These are phyloP conservation scores for Dasysyrphus tricinctus DNA, from an alignment of 2,888 invertebrate species.

Conservation along the genomic window DNA sequence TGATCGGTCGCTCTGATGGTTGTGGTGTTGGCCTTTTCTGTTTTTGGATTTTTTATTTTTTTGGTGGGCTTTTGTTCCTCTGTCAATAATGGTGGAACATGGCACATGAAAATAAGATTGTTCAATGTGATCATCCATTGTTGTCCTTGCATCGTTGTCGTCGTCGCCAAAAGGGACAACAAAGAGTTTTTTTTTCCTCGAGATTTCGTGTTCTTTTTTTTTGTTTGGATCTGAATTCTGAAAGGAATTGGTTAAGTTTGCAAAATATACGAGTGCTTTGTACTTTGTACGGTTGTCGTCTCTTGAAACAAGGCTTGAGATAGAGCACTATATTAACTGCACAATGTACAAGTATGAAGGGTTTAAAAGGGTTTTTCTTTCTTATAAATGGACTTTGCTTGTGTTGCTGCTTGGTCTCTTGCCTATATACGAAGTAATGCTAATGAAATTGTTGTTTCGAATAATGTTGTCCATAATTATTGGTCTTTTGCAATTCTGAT, in stretches of 20 bases:
- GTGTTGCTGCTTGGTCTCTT: slow-evolving; percentile 12
- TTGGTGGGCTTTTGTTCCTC: slow-evolving; percentile 32
- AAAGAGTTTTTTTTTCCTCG: slow-evolving; percentile 46
- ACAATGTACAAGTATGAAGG: background rate
- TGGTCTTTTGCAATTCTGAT: background rate
- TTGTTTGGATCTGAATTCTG: background rate
- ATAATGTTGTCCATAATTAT: slow-evolving; percentile 45
- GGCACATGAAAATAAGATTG: slow-evolving; percentile 74
- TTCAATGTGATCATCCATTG: slow-evolving; percentile 74
- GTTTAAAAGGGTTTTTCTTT: background rate
- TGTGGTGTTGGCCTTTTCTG: slow-evolving; percentile 63
- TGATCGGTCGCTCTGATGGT: slow-evolving; percentile 35
- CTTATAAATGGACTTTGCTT: slow-evolving; percentile 1
- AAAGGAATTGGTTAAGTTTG: slow-evolving; percentile 18
- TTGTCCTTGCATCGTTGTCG: slow-evolving; percentile 32
- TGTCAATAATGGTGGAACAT: slow-evolving; percentile 69
- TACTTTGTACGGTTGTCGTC: slow-evolving; percentile 75
- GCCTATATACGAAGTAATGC: slow-evolving; percentile 25
- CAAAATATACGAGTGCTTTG: slow-evolving; percentile 61
- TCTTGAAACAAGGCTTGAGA: slow-evolving; percentile 47
- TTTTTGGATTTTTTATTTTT: slow-evolving; percentile 18
- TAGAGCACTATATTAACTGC: slow-evolving; percentile 69
- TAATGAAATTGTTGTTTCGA: slow-evolving; percentile 66
- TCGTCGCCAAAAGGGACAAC: slow-evolving; percentile 47
- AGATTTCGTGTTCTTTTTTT: slow-evolving; percentile 12